Evolutionary conservation across 2,113 vertebrate species (phyloP).

Genomic region (Vimba vimba): DNA sequence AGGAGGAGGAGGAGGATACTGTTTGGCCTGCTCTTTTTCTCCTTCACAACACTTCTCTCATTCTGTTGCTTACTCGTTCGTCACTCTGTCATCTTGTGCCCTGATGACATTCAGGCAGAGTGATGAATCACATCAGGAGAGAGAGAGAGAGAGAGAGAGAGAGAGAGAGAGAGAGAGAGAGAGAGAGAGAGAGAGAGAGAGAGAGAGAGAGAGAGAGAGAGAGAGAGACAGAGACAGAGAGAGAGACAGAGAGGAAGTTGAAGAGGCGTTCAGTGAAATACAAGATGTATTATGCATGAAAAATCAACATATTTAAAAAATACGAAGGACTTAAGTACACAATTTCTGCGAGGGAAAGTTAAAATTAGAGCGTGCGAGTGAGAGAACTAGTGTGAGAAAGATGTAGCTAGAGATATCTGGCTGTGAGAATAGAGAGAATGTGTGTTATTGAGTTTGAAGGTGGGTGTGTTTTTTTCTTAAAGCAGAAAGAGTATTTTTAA

Average conservation of each 20-base stretch:
- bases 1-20: slow-evolving; percentile 15
- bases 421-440: slow-evolving; percentile 7
- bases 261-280: slow-evolving; percentile 1
- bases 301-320: slow-evolving; percentile 12
- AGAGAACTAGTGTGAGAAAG: not conserved
- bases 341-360: not conserved
- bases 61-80: slow-evolving; percentile 40
- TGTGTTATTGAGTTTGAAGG: slow-evolving; percentile 23
- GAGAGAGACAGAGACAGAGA: not conserved
- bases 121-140: slow-evolving; percentile 34
- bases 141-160: not conserved
- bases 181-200: not conserved
- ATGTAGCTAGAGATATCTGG: slow-evolving; percentile 13
- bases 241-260: not conserved
- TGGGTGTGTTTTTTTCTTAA: not conserved
- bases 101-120: slow-evolving; percentile 34
- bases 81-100: slow-evolving; percentile 44
- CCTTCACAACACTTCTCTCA: slow-evolving; percentile 28
- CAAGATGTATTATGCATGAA: slow-evolving; percentile 17
- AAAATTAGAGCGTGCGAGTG: not conserved
- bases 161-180: slow-evolving; percentile 8
- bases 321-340: slow-evolving; percentile 15
- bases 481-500: slow-evolving; percentile 14
- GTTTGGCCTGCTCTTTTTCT: slow-evolving; percentile 35
- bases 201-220: slow-evolving; percentile 3